These are phyloP conservation scores for Subacronicta megacephala DNA, from an alignment of 2,888 invertebrate species.

Conservation along the genomic window DNA sequence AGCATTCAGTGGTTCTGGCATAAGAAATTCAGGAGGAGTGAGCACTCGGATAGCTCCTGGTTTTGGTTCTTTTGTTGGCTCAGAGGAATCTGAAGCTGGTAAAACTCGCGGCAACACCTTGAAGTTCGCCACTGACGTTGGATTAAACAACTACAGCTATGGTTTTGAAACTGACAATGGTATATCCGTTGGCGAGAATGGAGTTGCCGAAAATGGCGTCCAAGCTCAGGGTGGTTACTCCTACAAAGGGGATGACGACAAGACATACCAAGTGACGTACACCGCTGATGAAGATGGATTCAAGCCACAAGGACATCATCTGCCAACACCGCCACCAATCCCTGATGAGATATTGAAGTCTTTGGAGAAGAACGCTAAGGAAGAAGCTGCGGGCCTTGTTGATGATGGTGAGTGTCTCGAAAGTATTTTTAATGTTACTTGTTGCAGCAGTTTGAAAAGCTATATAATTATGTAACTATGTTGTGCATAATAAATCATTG, in stretches of 20 bases:
- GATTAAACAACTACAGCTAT: conserved; percentile 72
- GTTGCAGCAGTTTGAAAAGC: no score
- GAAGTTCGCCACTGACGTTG: conserved; percentile 73
- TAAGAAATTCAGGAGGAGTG: conserved; percentile 37
- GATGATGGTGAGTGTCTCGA: conserved; percentile 78
- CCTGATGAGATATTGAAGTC: conserved; percentile 78
- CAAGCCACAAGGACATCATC: conserved; percentile 75
- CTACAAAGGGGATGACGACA: conserved; percentile 80
- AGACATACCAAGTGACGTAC: conserved; percentile 79
- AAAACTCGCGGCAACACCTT: conserved; percentile 69
- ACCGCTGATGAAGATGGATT: conserved; percentile 80
- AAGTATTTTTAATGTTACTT: no score
- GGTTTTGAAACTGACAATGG: conserved; percentile 82
- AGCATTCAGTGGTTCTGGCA: conserved; percentile 71
- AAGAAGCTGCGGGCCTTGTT: conserved; percentile 78
- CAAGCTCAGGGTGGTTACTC: conserved; percentile 79
- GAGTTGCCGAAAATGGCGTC: conserved; percentile 72
- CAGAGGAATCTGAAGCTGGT: conserved; percentile 8
- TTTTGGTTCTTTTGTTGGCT: conserved; percentile 27
- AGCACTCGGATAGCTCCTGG: conserved; percentile 43
- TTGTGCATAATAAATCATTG: no score
- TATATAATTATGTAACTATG: no score
- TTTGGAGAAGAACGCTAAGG: conserved; percentile 78
- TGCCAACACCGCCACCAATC: conserved; percentile 81
- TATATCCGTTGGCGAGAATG: conserved; percentile 76